phyloP scores from a whole-genome alignment of 2,113 vertebrate genomes.

The Corythoichthys intestinalis region DNA sequence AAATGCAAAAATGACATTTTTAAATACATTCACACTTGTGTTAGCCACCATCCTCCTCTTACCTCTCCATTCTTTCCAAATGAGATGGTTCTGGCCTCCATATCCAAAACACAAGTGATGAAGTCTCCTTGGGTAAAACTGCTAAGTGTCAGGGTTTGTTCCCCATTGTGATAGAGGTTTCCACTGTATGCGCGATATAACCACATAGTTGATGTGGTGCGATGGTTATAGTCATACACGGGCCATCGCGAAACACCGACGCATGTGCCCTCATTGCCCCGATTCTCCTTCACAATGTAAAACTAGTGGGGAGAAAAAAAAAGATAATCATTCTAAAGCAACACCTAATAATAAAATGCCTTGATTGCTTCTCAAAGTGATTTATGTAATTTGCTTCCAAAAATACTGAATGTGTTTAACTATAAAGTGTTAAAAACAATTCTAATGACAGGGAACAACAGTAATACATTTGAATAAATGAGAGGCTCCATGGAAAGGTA shows the following conservation, averaged over 20 bases:
- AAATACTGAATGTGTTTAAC: too few species aligned
- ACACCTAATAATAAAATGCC: neutral
- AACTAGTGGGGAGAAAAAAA: conserved; percentile 52
- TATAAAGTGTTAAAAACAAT: too few species aligned
- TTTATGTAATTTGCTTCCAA: too few species aligned
- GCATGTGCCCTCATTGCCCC: conserved; percentile 77
- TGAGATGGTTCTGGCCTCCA: conserved; percentile 78
- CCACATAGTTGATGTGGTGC: conserved; percentile 81
- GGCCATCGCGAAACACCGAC: conserved; percentile 79
- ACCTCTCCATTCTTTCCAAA: conserved; percentile 81
- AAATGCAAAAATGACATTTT: neutral
- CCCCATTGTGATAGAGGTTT: conserved; percentile 77
- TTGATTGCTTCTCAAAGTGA: neutral
- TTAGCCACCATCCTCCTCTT: conserved; percentile 7
- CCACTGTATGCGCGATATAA: conserved; percentile 80
- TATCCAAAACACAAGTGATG: conserved; percentile 79
- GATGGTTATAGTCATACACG: conserved; percentile 79
- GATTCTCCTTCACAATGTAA: conserved; percentile 78
- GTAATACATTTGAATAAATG: too few species aligned
- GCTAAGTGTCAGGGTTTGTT: conserved; percentile 71
- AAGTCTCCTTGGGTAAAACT: conserved; percentile 80
- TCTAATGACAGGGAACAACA: too few species aligned
- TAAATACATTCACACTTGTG: neutral
- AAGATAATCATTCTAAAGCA: neutral
- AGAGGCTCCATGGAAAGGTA: too few species aligned